Conservation (phyloP, 2,888 invertebrate genomes). For the Crossocerus cetratus region DNA sequence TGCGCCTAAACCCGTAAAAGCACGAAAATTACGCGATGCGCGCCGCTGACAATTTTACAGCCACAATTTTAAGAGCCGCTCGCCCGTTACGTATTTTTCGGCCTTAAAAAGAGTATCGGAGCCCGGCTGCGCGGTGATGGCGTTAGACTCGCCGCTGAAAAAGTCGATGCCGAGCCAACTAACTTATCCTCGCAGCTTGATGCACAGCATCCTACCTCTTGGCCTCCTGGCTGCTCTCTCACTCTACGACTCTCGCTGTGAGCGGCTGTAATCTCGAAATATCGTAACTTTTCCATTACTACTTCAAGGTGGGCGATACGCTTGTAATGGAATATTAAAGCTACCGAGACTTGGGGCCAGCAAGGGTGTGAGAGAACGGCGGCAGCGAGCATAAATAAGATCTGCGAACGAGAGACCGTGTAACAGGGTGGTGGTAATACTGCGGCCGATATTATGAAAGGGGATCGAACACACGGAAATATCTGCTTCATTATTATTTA, state of each 20-base stretch:
- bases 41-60: constrained; percentile 49
- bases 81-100: constrained; percentile 22
- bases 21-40: constrained; percentile 44
- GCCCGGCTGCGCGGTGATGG: constrained; percentile 13
- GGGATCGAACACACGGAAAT: constrained; percentile 20
- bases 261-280: too few species aligned
- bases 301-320: too few species aligned
- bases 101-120: constrained; percentile 42
- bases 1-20: constrained; percentile 37
- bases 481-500: constrained; percentile 44
- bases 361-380: too few species aligned
- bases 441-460: constrained; percentile 7
- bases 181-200: constrained; percentile 27
- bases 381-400: not conserved
- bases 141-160: constrained; percentile 12
- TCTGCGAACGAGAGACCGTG: not conserved
- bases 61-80: constrained; percentile 36
- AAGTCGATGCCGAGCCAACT: constrained; percentile 31
- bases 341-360: too few species aligned
- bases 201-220: not conserved
- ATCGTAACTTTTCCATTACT: too few species aligned
- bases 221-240: too few species aligned
- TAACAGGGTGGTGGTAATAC: too few species aligned
- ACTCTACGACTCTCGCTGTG: too few species aligned
- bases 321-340: too few species aligned